A percentile compares a stretch with the other conserved stretches of the same genome.
Evolutionary conservation across 2,113 vertebrate genomes (phyloP).

Genomic region (Nerophis ophidion): DNA sequence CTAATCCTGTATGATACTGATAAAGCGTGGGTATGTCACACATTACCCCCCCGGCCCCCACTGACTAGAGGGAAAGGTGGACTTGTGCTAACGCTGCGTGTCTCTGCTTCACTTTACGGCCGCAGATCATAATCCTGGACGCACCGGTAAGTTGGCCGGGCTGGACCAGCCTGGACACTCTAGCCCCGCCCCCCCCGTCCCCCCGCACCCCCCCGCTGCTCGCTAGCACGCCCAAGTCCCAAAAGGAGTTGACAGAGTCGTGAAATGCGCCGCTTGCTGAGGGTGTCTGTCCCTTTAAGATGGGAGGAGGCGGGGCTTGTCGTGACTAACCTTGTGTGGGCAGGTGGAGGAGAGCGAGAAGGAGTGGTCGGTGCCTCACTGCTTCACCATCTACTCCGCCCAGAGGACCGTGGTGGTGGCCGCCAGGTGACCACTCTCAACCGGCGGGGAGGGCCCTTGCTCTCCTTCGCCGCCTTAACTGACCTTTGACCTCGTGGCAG

Average conservation of each 20-base stretch:
- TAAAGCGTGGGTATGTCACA: no score
- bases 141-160: conserved; percentile 83
- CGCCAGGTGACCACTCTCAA: conserved; percentile 76
- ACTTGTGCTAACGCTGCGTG: conserved; percentile 55
- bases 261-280: background rate
- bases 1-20: no score
- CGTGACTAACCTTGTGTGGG: background rate
- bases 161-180: conserved; percentile 25
- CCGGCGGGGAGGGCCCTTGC: no score
- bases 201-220: conserved; percentile 18
- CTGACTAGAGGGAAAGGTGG: conserved; percentile 11
- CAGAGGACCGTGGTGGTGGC: conserved; percentile 91
- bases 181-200: conserved; percentile 25
- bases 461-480: no score
- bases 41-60: no score
- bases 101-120: conserved; percentile 66
- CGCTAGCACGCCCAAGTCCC: no score
- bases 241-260: no score
- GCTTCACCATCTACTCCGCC: conserved; percentile 92
- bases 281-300: no score
- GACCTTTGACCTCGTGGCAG: conserved; percentile 52
- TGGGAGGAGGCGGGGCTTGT: background rate
- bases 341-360: conserved; percentile 90
- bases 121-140: conserved; percentile 92
- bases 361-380: conserved; percentile 84